Evolutionary conservation across 2,888 invertebrate genomes (phyloP), one percentile per base, ranked within the genome.

Genomic region (Tryphoninae sp.): DNA sequence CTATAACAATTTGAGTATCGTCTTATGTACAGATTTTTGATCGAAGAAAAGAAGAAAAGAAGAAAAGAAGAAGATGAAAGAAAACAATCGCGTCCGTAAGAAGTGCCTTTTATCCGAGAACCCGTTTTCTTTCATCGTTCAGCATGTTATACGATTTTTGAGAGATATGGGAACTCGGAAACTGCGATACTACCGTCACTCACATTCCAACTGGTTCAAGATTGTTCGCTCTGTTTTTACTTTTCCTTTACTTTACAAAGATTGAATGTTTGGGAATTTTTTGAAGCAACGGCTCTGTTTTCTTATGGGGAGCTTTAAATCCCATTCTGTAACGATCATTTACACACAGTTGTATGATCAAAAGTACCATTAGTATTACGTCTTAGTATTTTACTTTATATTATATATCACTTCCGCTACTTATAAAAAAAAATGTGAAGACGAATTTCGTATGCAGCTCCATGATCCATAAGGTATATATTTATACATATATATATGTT

Each of bases 301-400:
- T 68, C 19, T 22, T 40, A 40, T 13, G 40, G 49, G 68, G 69
- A 76, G 71, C 73, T 69, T 82, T 79, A 26, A 71, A 75, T 69
- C 76, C 71, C 19, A 11, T 72, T 67, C 33, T 45, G 69, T 68
- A 40, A 65, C 45, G 61, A 22, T 73, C 23, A 80, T 67, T 65
- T 59, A 59, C 76, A 67, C 22, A 40, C 13, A 40, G 26, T 33
- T 80, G 67, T 64, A 61, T 26, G 61, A 69, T 59, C 45, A 45
- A 65, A 62, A 76, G 72, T 81, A 83, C 81, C 81, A 81, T 83
- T 83, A 83, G 83, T 83, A 83, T 83, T 81, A 81, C 77, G 72
- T 65, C 62, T 59, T 83, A 83, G 81, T 83, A 82, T 82, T 82
- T 81, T 55, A 73, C 55, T 77, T 77, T 55, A 61, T 68, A 75